Evolutionary conservation across 2,888 invertebrate genomes (phyloP), one percentile per base, ranked within the genome.

Genomic region (Agrochola lota): DNA sequence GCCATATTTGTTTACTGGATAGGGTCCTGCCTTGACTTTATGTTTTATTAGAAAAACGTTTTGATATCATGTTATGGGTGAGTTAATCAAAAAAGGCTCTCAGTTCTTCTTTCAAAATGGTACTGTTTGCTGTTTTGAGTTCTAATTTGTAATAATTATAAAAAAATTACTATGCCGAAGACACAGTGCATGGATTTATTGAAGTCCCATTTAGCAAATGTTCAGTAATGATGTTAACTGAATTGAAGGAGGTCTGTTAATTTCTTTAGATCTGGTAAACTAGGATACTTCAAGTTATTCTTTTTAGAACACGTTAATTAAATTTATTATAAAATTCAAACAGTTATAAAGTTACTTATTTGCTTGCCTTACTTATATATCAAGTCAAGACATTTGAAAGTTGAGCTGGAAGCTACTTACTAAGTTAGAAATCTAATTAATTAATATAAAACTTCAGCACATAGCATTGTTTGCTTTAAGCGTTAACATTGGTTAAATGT

Each of bases 21-120:
- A 68, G 6, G 46, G 74, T 64, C 52, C 26, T 67, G 30, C 17
- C 49, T 30, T 62, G 43, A 43, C 43, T 60, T 23, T 40, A 40
- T 43, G 35, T 20, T 68, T 17, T 66, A 60, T 23, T 62, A 20
- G 9, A 62, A 59, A 60, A 40, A 49, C 8, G 12, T 23, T 52
- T 52, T 35, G n/a, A n/a, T 71, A 12, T 68, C 52, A 57, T 6
- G 76, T 35, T 30, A 59, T 59, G 26, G 15, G 30, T 43, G 23
- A 46, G 6, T n/a, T 62, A 2, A 30, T 68, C 23, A 43, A 83
- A 79, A 83, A 82, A 79, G 74, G 68, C 68, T 79, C 71, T 55
- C 79, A 63, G 78, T 74, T 46, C 7, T 17, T 60, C 11, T 60
- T 17, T 64, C 43, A 62, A 40, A 35, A 23, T 60, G 0, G 67